Conservation (phyloP, 2,797 vertebrate species). For the Crocodylus rhombifer region DNA sequence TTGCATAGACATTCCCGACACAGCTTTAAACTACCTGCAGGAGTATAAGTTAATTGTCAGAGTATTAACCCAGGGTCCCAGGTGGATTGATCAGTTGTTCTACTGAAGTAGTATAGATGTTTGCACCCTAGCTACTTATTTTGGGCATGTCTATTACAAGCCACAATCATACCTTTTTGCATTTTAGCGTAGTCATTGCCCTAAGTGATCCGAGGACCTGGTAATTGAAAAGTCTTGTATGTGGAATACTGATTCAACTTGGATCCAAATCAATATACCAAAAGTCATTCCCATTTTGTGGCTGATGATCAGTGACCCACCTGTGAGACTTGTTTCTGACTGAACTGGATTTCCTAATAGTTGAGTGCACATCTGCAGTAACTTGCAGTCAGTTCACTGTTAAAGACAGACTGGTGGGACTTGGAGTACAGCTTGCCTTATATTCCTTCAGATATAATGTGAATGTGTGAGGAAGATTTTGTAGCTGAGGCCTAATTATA, state of each 20-base stretch:
- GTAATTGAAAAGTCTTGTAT: conserved; percentile 24
- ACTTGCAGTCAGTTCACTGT: neutral
- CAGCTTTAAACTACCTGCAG: no score
- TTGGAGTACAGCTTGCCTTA: neutral
- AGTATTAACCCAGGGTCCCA: no score
- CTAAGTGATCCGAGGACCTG: neutral
- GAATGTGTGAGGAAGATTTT: neutral
- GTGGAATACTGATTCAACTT: neutral
- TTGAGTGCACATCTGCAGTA: neutral
- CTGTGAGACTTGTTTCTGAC: neutral
- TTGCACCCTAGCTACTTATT: no score
- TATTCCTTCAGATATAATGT: neutral
- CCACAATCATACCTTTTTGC: no score
- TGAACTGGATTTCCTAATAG: neutral
- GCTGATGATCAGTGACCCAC: neutral
- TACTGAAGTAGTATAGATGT: no score
- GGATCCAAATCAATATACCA: conserved; percentile 8
- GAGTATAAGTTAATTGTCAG: no score
- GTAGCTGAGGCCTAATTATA: neutral
- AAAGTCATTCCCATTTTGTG: neutral
- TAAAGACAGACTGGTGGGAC: neutral
- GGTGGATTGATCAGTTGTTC: no score
- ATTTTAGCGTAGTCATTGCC: no score
- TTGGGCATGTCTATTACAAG: no score
- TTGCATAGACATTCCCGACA: neutral